Conservation (phyloP, 2,113 vertebrate genomes). For the Theristicus caerulescens region DNA sequence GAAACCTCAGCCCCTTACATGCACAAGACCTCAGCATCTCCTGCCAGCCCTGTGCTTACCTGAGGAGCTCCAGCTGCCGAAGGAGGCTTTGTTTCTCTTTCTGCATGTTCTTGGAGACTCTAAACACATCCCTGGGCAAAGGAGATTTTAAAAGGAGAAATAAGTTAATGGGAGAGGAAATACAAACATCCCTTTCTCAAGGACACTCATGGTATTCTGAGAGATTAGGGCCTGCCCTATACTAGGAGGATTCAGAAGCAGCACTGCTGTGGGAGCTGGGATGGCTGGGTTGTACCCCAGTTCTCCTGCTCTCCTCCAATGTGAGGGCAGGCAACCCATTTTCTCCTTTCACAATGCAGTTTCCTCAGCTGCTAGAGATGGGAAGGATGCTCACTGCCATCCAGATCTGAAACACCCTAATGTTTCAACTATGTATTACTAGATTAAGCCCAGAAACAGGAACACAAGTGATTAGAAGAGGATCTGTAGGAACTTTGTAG, state of each 20-base stretch:
- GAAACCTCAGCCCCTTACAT: background rate
- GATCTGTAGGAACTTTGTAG: background rate
- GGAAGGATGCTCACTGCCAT: background rate
- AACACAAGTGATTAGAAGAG: background rate
- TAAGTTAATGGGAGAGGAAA: background rate
- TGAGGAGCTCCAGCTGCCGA: conserved; percentile 90
- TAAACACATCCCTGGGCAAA: conserved; percentile 80
- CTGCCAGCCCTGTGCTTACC: conserved; percentile 68
- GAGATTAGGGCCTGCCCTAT: background rate
- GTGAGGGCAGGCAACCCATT: background rate
- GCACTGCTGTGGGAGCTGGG: background rate
- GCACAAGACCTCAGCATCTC: background rate
- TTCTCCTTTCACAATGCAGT: background rate
- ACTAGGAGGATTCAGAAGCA: background rate
- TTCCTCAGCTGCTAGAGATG: background rate
- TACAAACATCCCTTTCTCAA: background rate
- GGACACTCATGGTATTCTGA: background rate
- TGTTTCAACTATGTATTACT: background rate
- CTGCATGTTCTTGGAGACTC: conserved; percentile 94
- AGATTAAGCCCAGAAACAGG: background rate
- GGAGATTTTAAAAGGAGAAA: background rate
- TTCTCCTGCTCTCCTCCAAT: background rate
- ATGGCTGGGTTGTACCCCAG: background rate
- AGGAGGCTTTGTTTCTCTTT: conserved; percentile 92
- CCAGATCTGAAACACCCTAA: background rate